Percentiles rank a stretch among this genome's conserved stretches.
Conservation (phyloP, 1,140 invertebrate species). For the Drosophila subpulchrella region DNA sequence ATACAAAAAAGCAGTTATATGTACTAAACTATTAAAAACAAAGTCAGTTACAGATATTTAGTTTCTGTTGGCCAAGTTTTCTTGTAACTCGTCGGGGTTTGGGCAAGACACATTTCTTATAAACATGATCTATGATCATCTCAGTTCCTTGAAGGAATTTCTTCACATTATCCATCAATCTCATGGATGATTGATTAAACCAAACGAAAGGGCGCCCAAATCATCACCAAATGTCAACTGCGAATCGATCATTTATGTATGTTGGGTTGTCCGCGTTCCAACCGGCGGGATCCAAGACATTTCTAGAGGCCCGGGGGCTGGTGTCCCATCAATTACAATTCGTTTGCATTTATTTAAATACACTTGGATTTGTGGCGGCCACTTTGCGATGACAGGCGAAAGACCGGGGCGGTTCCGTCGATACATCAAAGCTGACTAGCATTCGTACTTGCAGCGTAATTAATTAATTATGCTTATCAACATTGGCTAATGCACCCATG, state of each 20-base stretch:
- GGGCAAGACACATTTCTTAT: too few relatives aligned
- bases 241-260: conserved; percentile 4
- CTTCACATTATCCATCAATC: conserved; percentile 10
- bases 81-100: too few relatives aligned
- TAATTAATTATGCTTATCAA: conserved; percentile 79
- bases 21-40: too few relatives aligned
- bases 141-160: too few relatives aligned
- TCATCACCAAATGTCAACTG: conserved; percentile 13
- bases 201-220: conserved; percentile 8
- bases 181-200: conserved; percentile 14
- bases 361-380: conserved; percentile 62
- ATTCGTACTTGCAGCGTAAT: conserved; percentile 59
- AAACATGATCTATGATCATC: background rate
- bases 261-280: background rate
- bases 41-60: too few relatives aligned
- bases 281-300: conserved; percentile 18
- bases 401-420: conserved; percentile 22
- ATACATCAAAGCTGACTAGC: conserved; percentile 69
- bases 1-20: too few relatives aligned
- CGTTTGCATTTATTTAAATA: conserved; percentile 81
- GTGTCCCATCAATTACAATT: conserved; percentile 72
- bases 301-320: conserved; percentile 15
- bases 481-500: conserved; percentile 60
- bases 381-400: conserved; percentile 26
- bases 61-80: too few relatives aligned